phyloP scores from a whole-genome alignment of 1,140 invertebrate genomes.

The Bursaphelenchus mucronatus region DNA sequence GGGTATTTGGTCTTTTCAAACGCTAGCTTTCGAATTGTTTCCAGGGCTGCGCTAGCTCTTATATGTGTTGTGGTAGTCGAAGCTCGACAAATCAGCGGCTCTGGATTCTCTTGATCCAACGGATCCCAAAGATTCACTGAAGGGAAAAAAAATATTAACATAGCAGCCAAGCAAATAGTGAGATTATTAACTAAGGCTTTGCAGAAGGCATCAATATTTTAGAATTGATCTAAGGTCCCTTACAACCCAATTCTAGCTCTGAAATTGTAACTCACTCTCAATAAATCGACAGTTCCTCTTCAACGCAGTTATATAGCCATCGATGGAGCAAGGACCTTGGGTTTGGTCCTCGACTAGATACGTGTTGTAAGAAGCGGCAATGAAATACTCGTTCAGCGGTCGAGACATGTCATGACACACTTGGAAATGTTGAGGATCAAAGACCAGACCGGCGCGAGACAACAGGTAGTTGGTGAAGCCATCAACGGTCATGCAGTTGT shows the following conservation, averaged over 20 bases:
- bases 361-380: slow-evolving; percentile 70
- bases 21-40: slow-evolving; percentile 66
- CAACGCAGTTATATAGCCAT: slow-evolving; percentile 63
- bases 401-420: slow-evolving; percentile 68
- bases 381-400: slow-evolving; percentile 69
- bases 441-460: slow-evolving; percentile 67
- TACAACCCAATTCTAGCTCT: no score
- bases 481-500: slow-evolving; percentile 67
- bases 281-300: slow-evolving; percentile 56
- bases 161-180: no score
- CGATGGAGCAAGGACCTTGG: slow-evolving; percentile 65
- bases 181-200: no score
- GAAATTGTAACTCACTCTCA: slow-evolving; percentile 34
- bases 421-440: slow-evolving; percentile 64
- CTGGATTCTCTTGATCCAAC: slow-evolving; percentile 63
- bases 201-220: no score
- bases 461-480: slow-evolving; percentile 68
- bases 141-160: slow-evolving; percentile 41
- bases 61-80: slow-evolving; percentile 67
- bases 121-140: slow-evolving; percentile 68
- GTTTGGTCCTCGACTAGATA: slow-evolving; percentile 67
- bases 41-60: slow-evolving; percentile 65
- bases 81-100: slow-evolving; percentile 67
- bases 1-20: slow-evolving; percentile 64
- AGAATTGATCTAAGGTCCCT: no score